These are phyloP conservation scores for Diarsia brunnea DNA, from an alignment of 2,888 invertebrate genomes.

Conservation along the genomic window DNA sequence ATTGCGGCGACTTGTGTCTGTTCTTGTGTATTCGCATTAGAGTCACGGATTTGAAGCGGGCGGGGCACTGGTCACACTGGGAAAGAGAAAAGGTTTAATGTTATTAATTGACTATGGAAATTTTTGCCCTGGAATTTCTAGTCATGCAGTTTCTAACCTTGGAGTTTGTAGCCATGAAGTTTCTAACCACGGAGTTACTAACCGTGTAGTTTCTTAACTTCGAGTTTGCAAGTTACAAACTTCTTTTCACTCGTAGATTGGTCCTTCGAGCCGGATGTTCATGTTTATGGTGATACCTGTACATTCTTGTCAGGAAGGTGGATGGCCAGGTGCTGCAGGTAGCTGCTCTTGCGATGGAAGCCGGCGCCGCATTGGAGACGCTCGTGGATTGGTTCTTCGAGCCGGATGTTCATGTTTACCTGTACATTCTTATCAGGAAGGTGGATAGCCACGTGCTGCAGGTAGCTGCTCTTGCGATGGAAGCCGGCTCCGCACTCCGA, in stretches of 20 bases:
- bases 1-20: slow-evolving; percentile 79
- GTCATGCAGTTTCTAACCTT: too few relatives aligned
- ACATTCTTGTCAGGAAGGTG: slow-evolving; percentile 86
- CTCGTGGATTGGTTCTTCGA: neutral
- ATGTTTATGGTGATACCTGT: slow-evolving; percentile 72
- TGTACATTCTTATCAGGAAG: slow-evolving; percentile 85
- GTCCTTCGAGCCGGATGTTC: neutral
- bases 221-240: too few relatives aligned
- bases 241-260: too few relatives aligned
- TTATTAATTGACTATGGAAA: too few relatives aligned
- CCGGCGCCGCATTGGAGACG: slow-evolving; percentile 85
- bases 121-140: too few relatives aligned
- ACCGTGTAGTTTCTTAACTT: too few relatives aligned
- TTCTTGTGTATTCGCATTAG: slow-evolving; percentile 83
- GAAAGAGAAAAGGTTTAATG: slow-evolving; percentile 17
- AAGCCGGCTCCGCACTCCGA: slow-evolving; percentile 95
- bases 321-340: slow-evolving; percentile 84
- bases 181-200: too few relatives aligned
- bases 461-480: slow-evolving; percentile 83
- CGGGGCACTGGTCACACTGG: slow-evolving; percentile 83
- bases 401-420: slow-evolving; percentile 66
- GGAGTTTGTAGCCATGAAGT: too few relatives aligned
- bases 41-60: slow-evolving; percentile 82
- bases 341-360: slow-evolving; percentile 84
- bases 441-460: slow-evolving; percentile 85